These are phyloP conservation scores for Cotesia glomerata DNA, from an alignment of 1,140 invertebrate genomes.

Conservation along the genomic window DNA sequence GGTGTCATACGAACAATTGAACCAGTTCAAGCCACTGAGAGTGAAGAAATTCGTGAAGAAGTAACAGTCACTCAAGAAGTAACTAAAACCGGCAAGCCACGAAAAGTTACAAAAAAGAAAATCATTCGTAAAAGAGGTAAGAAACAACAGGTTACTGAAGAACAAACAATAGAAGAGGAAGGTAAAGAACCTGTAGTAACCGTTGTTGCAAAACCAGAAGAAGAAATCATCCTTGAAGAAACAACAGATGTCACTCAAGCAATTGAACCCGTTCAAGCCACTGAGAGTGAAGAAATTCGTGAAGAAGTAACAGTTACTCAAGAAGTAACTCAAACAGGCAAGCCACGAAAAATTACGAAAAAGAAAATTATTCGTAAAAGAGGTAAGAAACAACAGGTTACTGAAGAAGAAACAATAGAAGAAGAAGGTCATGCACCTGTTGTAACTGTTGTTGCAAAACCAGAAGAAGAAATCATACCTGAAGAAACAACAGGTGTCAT, in stretches of 20 bases:
- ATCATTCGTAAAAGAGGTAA: conserved; percentile 29
- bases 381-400: conserved; percentile 49
- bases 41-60: conserved; percentile 26
- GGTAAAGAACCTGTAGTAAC: conserved; percentile 15
- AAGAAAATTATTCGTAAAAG: conserved; percentile 49
- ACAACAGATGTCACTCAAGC: not conserved
- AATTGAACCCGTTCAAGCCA: conserved; percentile 5
- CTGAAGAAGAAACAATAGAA: conserved; percentile 45
- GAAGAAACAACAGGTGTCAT: too few relatives aligned
- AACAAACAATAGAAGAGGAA: conserved; percentile 39
- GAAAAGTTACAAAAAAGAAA: conserved; percentile 34
- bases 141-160: conserved; percentile 30
- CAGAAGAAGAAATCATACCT: conserved; percentile 42
- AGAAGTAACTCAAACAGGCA: conserved; percentile 50
- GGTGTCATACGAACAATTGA: conserved; percentile 15
- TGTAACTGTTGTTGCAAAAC: conserved; percentile 49
- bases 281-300: conserved; percentile 32
- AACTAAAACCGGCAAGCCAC: conserved; percentile 33
- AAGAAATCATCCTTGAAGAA: conserved; percentile 23
- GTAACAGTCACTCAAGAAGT: conserved; percentile 35
- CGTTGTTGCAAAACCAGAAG: conserved; percentile 6
- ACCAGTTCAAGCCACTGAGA: conserved; percentile 16
- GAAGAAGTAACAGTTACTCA: conserved; percentile 41
- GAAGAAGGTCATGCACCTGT: conserved; percentile 51
- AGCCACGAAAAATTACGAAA: conserved; percentile 50